phyloP scores from a whole-genome alignment of 2,113 vertebrate genomes.

The Limnothrissa miodon region DNA sequence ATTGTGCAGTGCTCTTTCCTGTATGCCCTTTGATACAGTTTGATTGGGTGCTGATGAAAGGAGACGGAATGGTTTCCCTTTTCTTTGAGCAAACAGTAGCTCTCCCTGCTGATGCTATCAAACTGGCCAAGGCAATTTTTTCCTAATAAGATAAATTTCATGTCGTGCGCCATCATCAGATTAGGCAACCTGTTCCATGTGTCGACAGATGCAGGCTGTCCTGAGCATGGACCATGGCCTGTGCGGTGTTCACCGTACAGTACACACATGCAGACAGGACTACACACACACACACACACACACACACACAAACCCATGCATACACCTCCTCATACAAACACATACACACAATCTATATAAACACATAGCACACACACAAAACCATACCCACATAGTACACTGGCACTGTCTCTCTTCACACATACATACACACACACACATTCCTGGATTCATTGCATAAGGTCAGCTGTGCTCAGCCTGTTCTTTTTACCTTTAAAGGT shows the following conservation, averaged over 20 bases:
- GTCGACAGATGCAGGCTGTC: neutral
- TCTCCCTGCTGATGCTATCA: neutral
- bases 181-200: neutral
- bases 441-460: neutral
- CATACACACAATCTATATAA: neutral
- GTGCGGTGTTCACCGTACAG: neutral
- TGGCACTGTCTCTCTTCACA: neutral
- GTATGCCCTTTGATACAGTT: conserved; percentile 65
- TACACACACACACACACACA: neutral
- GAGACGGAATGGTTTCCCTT: conserved; percentile 39
- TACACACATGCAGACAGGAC: neutral
- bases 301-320: neutral
- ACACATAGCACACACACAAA: neutral
- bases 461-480: neutral
- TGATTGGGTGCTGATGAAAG: conserved; percentile 62
- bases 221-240: neutral
- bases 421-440: neutral
- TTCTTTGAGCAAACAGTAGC: conserved; percentile 33
- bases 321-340: neutral
- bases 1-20: conserved; percentile 54
- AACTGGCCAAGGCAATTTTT: neutral
- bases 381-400: neutral
- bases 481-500: conserved; percentile 14
- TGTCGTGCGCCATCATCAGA: neutral
- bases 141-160: neutral